These are phyloP conservation scores for Sesamia nonagrioides DNA, from an alignment of 1,140 invertebrate genomes.

Conservation along the genomic window DNA sequence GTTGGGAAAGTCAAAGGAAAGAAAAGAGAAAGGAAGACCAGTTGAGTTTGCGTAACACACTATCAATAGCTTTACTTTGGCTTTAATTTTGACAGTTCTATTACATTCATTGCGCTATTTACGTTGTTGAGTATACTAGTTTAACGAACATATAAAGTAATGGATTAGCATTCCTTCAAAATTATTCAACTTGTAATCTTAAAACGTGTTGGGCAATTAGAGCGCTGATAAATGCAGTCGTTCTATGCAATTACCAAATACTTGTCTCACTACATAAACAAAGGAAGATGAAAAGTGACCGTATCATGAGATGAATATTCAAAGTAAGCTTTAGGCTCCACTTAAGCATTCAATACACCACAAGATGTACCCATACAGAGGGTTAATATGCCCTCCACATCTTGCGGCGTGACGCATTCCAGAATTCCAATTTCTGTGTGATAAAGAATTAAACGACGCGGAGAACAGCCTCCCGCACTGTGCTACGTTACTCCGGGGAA, in stretches of 20 bases:
- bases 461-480: conserved; percentile 13
- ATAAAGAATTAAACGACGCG: conserved; percentile 47
- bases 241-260: too few species aligned
- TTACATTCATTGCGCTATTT: too few species aligned
- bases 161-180: too few species aligned
- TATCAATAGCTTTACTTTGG: too few species aligned
- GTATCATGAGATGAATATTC: conserved; percentile 22
- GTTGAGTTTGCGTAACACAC: too few species aligned
- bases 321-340: conserved; percentile 2
- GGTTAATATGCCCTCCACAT: conserved; percentile 49
- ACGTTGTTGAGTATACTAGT: too few species aligned
- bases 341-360: conserved; percentile 23
- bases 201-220: too few species aligned
- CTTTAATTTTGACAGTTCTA: too few species aligned
- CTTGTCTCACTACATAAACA: conserved; percentile 2
- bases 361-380: conserved; percentile 29
- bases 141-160: too few species aligned
- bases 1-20: too few species aligned
- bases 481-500: not conserved
- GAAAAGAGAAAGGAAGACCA: too few species aligned
- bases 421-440: conserved; percentile 52
- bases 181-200: too few species aligned
- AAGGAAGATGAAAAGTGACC: conserved; percentile 1
- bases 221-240: not conserved
- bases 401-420: conserved; percentile 33